Evolutionary conservation across 1,140 invertebrate species (phyloP).

Genomic region (Formica exsecta): DNA sequence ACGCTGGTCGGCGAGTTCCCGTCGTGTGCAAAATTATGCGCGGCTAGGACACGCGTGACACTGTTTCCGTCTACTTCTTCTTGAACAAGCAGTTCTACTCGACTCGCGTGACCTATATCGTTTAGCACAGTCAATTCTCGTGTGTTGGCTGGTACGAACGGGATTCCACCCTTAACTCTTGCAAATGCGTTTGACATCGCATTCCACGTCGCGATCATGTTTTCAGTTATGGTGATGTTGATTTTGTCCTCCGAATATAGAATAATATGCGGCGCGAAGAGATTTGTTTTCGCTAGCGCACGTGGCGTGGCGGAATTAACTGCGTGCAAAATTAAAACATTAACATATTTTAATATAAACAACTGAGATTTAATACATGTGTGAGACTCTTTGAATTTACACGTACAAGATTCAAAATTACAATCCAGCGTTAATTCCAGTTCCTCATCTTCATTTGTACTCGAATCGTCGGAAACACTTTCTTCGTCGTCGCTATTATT

Average conservation of each 20-base stretch:
- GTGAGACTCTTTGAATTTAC: not conserved
- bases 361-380: not conserved
- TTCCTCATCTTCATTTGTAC: constrained; percentile 88
- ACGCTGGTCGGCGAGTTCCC: constrained; percentile 76
- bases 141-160: constrained; percentile 77
- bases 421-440: constrained; percentile 78
- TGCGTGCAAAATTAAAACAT: constrained; percentile 42
- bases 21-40: constrained; percentile 75
- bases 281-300: constrained; percentile 84
- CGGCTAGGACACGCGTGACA: constrained; percentile 73
- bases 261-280: constrained; percentile 89
- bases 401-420: constrained; percentile 74
- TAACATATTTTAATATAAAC: constrained; percentile 6
- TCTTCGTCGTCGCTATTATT: constrained; percentile 92
- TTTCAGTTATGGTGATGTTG: constrained; percentile 90
- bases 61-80: constrained; percentile 77
- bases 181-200: constrained; percentile 88
- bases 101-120: constrained; percentile 81
- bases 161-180: constrained; percentile 81
- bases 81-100: constrained; percentile 79
- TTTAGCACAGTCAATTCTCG: constrained; percentile 81
- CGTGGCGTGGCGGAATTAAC: constrained; percentile 86
- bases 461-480: constrained; percentile 91
- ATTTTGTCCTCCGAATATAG: constrained; percentile 90
- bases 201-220: constrained; percentile 85